These are phyloP conservation scores for Crenuchus spilurus DNA, from an alignment of 2,797 vertebrate species.

Conservation along the genomic window DNA sequence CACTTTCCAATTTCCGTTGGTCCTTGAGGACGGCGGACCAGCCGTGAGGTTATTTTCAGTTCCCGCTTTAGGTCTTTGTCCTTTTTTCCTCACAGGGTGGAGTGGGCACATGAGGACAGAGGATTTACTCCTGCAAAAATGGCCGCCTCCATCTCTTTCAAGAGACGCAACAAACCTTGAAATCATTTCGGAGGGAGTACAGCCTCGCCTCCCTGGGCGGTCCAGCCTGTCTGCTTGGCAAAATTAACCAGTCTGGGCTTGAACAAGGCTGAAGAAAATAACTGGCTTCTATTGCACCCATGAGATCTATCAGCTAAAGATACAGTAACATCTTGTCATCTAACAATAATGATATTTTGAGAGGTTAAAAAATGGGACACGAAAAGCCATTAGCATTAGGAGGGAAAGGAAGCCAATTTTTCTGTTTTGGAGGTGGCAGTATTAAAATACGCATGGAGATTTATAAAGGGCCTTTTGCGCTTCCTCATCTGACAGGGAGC, in stretches of 20 bases:
- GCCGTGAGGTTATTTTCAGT: conserved; percentile 42
- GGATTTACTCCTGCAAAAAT: conserved; percentile 39
- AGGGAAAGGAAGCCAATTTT: background rate
- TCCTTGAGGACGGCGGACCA: conserved; percentile 30
- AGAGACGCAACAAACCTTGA: conserved; percentile 47
- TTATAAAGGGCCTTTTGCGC: background rate
- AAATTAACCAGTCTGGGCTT: conserved; percentile 31
- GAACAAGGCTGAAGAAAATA: conserved; percentile 8
- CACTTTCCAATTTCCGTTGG: conserved; percentile 48
- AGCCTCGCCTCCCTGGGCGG: conserved; percentile 15
- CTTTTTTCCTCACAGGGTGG: conserved; percentile 5
- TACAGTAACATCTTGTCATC: too few relatives aligned
- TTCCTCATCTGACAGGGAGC: conserved; percentile 7
- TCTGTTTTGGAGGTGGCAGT: background rate
- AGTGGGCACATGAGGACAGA: background rate
- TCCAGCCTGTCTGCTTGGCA: conserved; percentile 14
- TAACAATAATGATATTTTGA: background rate
- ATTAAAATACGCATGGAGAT: background rate
- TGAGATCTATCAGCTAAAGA: background rate
- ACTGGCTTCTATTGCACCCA: background rate
- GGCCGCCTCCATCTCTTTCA: conserved; percentile 30
- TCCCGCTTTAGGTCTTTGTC: conserved; percentile 27
- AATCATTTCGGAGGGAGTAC: conserved; percentile 30
- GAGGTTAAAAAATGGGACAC: background rate
- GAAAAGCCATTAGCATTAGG: background rate